These are phyloP conservation scores for Xiphophorus birchmanni DNA, from an alignment of 2,797 vertebrate genomes.

Conservation along the genomic window DNA sequence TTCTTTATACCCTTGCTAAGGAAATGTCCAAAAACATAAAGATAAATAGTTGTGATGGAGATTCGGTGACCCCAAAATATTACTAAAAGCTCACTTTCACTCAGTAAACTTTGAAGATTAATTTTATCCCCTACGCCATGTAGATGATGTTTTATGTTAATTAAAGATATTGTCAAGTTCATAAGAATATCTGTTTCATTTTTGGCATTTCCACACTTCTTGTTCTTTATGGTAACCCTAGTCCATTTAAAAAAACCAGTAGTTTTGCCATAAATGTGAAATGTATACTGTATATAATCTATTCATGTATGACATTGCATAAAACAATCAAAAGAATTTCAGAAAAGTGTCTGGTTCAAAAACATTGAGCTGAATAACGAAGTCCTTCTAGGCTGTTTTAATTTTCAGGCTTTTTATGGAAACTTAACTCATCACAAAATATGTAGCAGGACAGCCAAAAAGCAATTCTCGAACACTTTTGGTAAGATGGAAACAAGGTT, in stretches of 20 bases:
- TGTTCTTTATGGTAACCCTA: background rate
- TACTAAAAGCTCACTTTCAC: background rate
- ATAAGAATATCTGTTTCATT: background rate
- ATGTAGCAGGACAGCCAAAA: background rate
- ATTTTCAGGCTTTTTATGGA: background rate
- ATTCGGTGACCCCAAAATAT: background rate
- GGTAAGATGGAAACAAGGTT: slow-evolving; percentile 17
- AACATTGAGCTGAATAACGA: background rate
- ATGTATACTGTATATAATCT: background rate
- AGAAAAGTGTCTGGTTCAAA: background rate
- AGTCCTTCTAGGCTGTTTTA: background rate
- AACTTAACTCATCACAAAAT: background rate
- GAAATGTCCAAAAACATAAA: background rate
- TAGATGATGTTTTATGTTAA: background rate
- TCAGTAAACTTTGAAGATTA: background rate
- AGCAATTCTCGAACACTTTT: slow-evolving; percentile 16
- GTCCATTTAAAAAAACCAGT: background rate
- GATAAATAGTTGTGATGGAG: background rate
- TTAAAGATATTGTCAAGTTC: background rate
- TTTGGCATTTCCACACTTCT: background rate
- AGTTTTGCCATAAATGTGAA: background rate
- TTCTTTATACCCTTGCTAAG: background rate
- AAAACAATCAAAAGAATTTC: background rate
- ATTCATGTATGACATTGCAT: background rate
- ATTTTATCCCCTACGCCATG: background rate